phyloP scores from a whole-genome alignment of 1,140 invertebrate species.

The Pemphigus obesinymphae region DNA sequence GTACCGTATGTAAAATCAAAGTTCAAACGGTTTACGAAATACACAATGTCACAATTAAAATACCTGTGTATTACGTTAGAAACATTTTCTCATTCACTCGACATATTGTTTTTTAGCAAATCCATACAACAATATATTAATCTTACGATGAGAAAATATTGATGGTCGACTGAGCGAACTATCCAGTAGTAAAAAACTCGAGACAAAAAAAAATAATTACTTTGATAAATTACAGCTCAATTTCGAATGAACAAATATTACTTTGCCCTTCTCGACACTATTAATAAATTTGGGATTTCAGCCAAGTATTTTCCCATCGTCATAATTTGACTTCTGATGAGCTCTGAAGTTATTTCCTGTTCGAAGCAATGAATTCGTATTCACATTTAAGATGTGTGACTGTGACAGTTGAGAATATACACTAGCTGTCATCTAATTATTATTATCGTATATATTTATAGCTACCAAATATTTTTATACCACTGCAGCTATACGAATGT shows the following conservation, averaged over 20 bases:
- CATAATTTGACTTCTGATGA: slow-evolving; percentile 1
- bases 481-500: background rate
- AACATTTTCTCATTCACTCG: background rate
- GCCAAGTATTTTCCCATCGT: background rate
- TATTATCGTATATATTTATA: slow-evolving; percentile 11
- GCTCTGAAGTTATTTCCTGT: background rate
- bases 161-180: background rate
- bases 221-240: background rate
- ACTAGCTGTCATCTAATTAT: background rate
- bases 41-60: background rate
- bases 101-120: background rate
- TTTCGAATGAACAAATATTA: background rate
- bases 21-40: too few relatives aligned
- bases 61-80: background rate
- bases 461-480: background rate
- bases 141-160: background rate
- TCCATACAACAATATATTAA: too few relatives aligned
- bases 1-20: background rate
- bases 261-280: background rate
- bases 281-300: slow-evolving; percentile 14
- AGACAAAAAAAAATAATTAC: background rate
- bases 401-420: background rate
- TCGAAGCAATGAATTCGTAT: background rate
- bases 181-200: background rate
- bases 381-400: background rate